Conservation (phyloP, 2,888 invertebrate genomes). For the Drosophila formosana region DNA sequence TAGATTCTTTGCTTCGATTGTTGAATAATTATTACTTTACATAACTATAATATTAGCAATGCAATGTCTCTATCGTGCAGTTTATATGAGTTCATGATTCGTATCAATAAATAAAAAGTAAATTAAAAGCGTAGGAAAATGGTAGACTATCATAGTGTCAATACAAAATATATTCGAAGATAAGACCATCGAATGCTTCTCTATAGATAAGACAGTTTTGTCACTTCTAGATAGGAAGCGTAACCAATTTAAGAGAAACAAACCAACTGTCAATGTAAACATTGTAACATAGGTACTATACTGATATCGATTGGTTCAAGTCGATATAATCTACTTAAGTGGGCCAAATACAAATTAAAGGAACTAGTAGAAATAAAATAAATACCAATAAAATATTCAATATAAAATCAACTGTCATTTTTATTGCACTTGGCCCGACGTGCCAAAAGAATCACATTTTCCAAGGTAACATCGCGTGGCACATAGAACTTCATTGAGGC, state of each 20-base stretch:
- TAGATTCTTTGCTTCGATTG: too few relatives aligned
- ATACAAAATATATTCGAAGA: too few relatives aligned
- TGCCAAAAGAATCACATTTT: conserved; percentile 92
- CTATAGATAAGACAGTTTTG: too few relatives aligned
- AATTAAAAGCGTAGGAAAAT: too few relatives aligned
- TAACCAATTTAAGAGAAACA: background rate
- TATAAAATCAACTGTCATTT: conserved; percentile 13
- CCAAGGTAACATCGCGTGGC: conserved; percentile 88
- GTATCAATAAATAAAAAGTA: too few relatives aligned
- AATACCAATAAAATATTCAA: background rate
- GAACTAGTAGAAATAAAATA: background rate
- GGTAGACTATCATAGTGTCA: too few relatives aligned
- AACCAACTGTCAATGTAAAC: background rate
- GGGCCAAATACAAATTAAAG: too few relatives aligned
- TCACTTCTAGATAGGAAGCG: background rate
- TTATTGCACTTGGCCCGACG: conserved; percentile 45
- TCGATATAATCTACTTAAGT: background rate
- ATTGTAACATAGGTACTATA: background rate
- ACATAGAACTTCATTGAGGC: conserved; percentile 89
- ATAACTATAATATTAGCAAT: too few relatives aligned
- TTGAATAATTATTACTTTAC: too few relatives aligned
- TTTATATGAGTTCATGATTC: too few relatives aligned
- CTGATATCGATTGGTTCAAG: background rate
- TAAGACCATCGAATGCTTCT: too few relatives aligned
- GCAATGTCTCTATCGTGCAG: too few relatives aligned